These are phyloP conservation scores for Lophius americanus DNA, from an alignment of 2,797 vertebrate species.

Conservation along the genomic window DNA sequence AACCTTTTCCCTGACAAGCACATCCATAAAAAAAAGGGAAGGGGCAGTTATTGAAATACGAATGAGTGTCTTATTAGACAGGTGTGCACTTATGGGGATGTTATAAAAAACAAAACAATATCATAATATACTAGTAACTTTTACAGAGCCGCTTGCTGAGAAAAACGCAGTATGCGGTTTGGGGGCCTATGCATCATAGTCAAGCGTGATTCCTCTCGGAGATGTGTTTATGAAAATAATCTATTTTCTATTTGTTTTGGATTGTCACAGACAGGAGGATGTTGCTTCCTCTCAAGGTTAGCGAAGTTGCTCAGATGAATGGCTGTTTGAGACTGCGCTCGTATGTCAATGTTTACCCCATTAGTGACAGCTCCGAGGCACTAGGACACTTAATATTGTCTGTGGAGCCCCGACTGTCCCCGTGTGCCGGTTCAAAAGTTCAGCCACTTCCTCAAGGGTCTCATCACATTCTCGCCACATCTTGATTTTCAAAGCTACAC, in stretches of 20 bases:
- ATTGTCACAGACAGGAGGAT: slow-evolving; percentile 67
- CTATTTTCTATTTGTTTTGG: slow-evolving; percentile 68
- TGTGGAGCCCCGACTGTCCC: slow-evolving; percentile 71
- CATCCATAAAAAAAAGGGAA: slow-evolving; percentile 70
- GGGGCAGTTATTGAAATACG: slow-evolving; percentile 61
- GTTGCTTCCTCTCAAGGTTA: slow-evolving; percentile 73
- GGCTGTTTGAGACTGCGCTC: slow-evolving; percentile 69
- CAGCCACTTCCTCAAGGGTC: slow-evolving; percentile 88
- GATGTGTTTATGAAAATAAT: slow-evolving; percentile 75
- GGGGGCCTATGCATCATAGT: slow-evolving; percentile 65
- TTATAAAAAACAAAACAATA: slow-evolving; percentile 54
- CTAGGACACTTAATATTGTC: slow-evolving; percentile 78
- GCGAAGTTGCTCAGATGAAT: slow-evolving; percentile 74
- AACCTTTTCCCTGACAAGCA: slow-evolving; percentile 73
- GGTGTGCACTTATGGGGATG: slow-evolving; percentile 64
- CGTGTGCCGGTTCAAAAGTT: slow-evolving; percentile 89
- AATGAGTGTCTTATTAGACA: slow-evolving; percentile 68
- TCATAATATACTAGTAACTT: slow-evolving; percentile 58
- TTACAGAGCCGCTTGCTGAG: slow-evolving; percentile 43
- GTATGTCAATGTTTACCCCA: slow-evolving; percentile 82
- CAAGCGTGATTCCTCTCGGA: slow-evolving; percentile 61
- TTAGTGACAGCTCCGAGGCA: slow-evolving; percentile 81
- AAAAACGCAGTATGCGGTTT: slow-evolving; percentile 40
- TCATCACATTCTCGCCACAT: slow-evolving; percentile 88
- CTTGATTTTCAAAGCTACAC: slow-evolving; percentile 88